Conservation (phyloP, 2,888 invertebrate genomes). For the Pseudococcus viburni region DNA sequence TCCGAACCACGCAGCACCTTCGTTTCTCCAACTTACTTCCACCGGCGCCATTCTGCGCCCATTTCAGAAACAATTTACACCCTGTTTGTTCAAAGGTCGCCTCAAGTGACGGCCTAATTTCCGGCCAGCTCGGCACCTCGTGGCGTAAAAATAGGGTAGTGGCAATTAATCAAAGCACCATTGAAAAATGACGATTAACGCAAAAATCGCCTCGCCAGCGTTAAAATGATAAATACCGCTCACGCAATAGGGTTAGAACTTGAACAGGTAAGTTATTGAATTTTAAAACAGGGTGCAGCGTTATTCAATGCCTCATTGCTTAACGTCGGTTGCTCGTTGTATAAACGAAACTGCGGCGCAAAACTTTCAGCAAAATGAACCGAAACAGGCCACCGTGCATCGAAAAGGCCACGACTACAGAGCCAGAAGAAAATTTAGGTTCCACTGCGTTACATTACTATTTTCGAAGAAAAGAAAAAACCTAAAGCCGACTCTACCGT, state of each 20-base stretch:
- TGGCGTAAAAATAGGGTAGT: neutral
- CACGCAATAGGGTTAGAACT: slow-evolving; percentile 38
- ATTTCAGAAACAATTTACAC: neutral
- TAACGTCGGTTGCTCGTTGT: neutral
- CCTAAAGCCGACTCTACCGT: neutral
- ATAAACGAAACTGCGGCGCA: neutral
- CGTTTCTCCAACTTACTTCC: no score
- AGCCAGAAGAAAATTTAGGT: slow-evolving; percentile 42
- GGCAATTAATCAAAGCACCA: slow-evolving; percentile 19
- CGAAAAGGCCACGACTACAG: neutral
- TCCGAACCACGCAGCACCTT: no score
- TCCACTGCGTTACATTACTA: slow-evolving; percentile 29
- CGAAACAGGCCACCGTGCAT: neutral
- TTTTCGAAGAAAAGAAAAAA: neutral
- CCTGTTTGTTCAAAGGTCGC: neutral
- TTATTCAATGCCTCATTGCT: neutral
- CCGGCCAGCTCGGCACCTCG: neutral
- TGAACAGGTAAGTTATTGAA: slow-evolving; percentile 38
- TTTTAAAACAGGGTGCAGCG: slow-evolving; percentile 15
- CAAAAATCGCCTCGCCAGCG: slow-evolving; percentile 27
- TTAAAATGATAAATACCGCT: slow-evolving; percentile 20
- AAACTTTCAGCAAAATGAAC: slow-evolving; percentile 24
- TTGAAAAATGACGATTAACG: slow-evolving; percentile 40
- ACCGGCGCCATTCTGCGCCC: neutral
- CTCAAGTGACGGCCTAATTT: slow-evolving; percentile 39